These are phyloP conservation scores for Lophura nycthemera DNA, from an alignment of 2,113 vertebrate genomes.

Conservation along the genomic window DNA sequence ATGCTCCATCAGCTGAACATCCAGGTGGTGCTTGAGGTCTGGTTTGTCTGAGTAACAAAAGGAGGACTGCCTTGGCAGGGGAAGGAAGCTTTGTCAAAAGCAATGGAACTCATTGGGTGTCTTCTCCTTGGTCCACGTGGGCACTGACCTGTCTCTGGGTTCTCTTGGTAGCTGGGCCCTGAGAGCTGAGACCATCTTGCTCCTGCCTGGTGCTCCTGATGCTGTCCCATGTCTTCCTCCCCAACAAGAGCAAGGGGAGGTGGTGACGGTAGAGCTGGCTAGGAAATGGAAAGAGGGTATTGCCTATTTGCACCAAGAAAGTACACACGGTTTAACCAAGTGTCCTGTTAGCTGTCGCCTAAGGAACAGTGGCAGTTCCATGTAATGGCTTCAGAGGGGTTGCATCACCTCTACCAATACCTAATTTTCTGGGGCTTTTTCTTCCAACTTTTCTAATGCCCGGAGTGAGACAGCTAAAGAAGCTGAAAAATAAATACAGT, in stretches of 20 bases:
- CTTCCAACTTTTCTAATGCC: not conserved
- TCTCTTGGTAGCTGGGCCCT: not conserved
- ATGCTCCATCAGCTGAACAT: not conserved
- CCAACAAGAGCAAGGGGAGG: not conserved
- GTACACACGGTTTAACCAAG: not conserved
- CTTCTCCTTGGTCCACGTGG: not conserved
- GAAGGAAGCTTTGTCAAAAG: not conserved
- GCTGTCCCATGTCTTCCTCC: not conserved
- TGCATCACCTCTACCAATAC: too few species aligned
- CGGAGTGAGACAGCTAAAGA: not conserved
- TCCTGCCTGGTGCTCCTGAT: not conserved
- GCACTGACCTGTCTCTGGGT: not conserved
- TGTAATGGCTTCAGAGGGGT: too few species aligned
- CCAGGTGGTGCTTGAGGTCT: not conserved
- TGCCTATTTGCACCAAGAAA: not conserved
- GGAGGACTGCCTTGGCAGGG: not conserved
- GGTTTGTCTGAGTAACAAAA: not conserved
- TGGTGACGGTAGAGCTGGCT: not conserved
- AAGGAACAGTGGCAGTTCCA: not conserved
- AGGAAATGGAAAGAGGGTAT: not conserved
- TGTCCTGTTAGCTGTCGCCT: not conserved
- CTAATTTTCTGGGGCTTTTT: not conserved
- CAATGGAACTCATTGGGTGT: not conserved
- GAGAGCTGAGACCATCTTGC: not conserved
- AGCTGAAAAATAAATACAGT: not conserved